These are phyloP conservation scores for Proctacanthus coquilletti DNA, from an alignment of 1,140 invertebrate species.

Conservation along the genomic window DNA sequence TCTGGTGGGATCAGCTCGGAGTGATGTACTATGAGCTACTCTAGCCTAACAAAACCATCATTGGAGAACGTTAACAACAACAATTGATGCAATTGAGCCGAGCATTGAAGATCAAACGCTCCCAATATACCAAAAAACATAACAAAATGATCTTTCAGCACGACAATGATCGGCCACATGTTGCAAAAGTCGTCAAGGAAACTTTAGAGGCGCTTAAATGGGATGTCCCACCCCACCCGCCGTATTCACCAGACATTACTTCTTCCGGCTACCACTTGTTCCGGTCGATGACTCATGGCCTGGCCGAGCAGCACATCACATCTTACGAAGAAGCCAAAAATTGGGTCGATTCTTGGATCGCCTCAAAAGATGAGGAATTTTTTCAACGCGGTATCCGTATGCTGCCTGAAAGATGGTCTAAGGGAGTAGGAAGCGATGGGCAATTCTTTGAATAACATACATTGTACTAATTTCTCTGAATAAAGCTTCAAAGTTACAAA, in stretches of 20 bases:
- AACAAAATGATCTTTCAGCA: conserved; percentile 11
- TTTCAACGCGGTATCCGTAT: no score
- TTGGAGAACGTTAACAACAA: background rate
- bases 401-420: no score
- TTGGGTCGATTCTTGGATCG: no score
- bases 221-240: conserved; percentile 10
- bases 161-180: conserved; percentile 10
- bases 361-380: no score
- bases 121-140: conserved; percentile 3
- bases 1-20: conserved; percentile 20
- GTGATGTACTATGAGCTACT: conserved; percentile 20
- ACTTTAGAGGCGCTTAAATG: conserved; percentile 9
- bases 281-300: no score
- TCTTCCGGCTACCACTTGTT: conserved; percentile 16
- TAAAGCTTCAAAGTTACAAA: no score
- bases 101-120: background rate
- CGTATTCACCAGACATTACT: conserved; percentile 15
- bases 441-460: no score
- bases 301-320: no score
- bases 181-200: conserved; percentile 7
- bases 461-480: no score
- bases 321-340: no score
- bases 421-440: no score
- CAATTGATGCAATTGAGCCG: background rate
- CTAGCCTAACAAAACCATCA: no score